Base-by-base conservation (phyloP, 2,888 invertebrate species). In the Clusia tigrina region DNA sequence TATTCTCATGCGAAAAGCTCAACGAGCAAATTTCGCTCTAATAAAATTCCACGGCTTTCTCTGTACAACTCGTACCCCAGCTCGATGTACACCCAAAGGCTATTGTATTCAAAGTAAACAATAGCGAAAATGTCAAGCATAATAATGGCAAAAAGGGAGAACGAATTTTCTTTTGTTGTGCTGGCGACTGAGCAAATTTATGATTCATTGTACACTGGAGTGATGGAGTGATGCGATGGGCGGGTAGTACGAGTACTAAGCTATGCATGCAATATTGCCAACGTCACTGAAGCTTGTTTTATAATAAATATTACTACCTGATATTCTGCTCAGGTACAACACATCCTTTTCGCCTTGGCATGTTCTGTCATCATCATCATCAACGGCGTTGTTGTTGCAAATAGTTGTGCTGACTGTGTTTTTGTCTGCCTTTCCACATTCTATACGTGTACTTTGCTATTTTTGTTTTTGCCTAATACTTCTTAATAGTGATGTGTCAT, bases 61-160 rank as follows among this genome's bases (percentile, higher is more conserved):
- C n/a, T 32, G 6, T 42, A 42, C 42, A 15, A 12, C 32, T 42
- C 15, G 15, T 42, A 17, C 42, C 42, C 6, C 32, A 32, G 32
- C 48, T 18, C 48, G 22, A 32, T 32, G 6, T 12, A 6, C 20
- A 18, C 18, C 18, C 48, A 48, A 20, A 3, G 48, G 48, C 64
- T 62, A 61, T 66, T 68, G 61, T 63, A 66, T 64, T 62, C 62
- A 61, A 64, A 63, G 62, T 64, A 68, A 68, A 68, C 67, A 68
- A 68, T 64, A 63, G 62, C 55, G 54, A 66, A 64, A 68, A 66
- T 66, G 67, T 66, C 64, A 66, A 51, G 60, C 66, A 62, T 58
- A 67, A 65, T 58, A 65, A 64, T 32, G 32, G 55, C 38, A 55
- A 42, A 55, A 20, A 32, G 22, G 23, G 17, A 37, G 18, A 18